Percentiles rank a stretch among this genome's conserved stretches.
phyloP scores from a whole-genome alignment of 2,888 invertebrate genomes.

The Allolobophora icterica region DNA sequence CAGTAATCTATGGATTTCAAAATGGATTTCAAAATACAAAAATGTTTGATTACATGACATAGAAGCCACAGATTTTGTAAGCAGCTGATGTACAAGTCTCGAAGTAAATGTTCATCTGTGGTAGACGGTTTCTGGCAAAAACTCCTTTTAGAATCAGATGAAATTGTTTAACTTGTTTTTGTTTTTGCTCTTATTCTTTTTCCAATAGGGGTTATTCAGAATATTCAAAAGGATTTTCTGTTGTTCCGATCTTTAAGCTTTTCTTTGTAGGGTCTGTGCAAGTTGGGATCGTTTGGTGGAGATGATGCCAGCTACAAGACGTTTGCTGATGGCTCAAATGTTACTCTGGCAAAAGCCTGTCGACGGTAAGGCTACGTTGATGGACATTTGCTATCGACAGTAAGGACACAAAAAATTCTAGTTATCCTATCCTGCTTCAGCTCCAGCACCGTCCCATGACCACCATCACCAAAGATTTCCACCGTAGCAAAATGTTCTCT shows the following conservation, averaged over 20 bases:
- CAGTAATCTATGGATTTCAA: too few species aligned
- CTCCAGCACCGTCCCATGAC: too few species aligned
- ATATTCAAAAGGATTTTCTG: not conserved
- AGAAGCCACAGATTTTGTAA: not conserved
- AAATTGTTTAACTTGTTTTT: not conserved
- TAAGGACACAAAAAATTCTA: too few species aligned
- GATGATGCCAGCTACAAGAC: constrained; percentile 91
- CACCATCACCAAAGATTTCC: too few species aligned
- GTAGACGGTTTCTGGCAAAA: not conserved
- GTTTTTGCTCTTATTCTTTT: not conserved
- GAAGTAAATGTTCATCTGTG: not conserved
- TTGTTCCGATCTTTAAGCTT: not conserved
- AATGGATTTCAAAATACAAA: too few species aligned
- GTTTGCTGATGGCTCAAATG: constrained; percentile 92
- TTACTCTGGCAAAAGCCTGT: constrained; percentile 91
- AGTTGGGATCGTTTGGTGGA: constrained; percentile 88
- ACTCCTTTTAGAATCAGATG: not conserved
- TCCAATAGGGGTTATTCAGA: not conserved
- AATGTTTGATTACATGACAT: not conserved
- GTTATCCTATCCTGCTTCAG: too few species aligned
- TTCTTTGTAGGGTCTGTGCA: constrained; percentile 80
- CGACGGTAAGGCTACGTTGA: constrained; percentile 70
- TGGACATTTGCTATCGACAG: too few species aligned
- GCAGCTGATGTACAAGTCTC: not conserved
- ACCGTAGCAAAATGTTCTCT: too few species aligned